A percentile compares a stretch with the other conserved stretches of the same genome.
These are phyloP conservation scores for Sarcophaga carnaria DNA, from an alignment of 2,888 invertebrate species.

Conservation along the genomic window DNA sequence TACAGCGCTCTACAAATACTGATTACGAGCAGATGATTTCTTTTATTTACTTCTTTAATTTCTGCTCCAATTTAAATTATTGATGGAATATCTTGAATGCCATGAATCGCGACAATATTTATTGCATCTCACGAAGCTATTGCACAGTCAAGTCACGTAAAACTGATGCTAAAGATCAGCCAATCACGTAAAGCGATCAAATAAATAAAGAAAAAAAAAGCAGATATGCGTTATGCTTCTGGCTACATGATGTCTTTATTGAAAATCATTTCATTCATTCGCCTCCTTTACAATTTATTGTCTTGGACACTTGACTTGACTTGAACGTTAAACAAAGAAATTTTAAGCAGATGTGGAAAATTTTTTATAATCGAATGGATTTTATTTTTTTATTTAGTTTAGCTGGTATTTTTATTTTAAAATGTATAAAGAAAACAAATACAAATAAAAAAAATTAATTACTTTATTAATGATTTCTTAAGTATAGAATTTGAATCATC, in stretches of 20 bases:
- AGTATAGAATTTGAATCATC: constrained; percentile 55
- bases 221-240: not conserved
- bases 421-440: not conserved
- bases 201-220: not conserved
- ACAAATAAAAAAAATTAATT: not conserved
- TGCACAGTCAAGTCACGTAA: not conserved
- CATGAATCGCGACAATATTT: not conserved
- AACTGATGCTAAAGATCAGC: not conserved
- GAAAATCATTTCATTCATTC: constrained; percentile 17
- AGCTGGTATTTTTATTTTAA: constrained; percentile 17
- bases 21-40: not conserved
- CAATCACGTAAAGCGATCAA: not conserved
- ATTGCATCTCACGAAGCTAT: not conserved
- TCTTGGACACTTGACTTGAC: constrained; percentile 18
- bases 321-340: not conserved
- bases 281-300: constrained; percentile 24
- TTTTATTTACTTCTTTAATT: not conserved
- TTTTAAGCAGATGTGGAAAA: constrained; percentile 41
- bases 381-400: constrained; percentile 12
- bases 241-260: not conserved
- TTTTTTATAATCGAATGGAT: constrained; percentile 2
- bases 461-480: constrained; percentile 29
- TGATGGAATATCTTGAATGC: constrained; percentile 4
- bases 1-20: not conserved
- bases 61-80: constrained; percentile 15